Base-by-base conservation (phyloP, 1,140 invertebrate species). In the Sitophilus oryzae region DNA sequence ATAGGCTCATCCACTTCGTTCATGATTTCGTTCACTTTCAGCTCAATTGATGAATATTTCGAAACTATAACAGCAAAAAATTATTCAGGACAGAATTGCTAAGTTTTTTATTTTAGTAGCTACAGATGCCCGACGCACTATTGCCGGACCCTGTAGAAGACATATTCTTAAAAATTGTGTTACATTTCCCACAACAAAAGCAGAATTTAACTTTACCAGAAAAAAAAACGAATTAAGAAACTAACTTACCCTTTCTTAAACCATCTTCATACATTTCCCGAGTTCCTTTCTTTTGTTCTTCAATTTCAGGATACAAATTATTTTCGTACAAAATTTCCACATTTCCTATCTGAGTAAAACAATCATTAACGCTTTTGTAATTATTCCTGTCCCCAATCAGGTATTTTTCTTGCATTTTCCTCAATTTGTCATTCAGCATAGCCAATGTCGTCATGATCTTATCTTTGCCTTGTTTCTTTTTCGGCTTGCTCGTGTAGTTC, bases 351-450 rank as follows among this genome's bases (percentile, higher is more conserved):
- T 56, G 54, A 14, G 54, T 60, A 14, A 48, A 57, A 21, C 52
- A 48, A 40, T 62, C 57, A 11, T 59, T 56, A 11, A 59, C 57
- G 23, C 41, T 56, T 25, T 52, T 61, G 23, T 63, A 65, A 6
- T 41, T 36, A 37, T 47, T 44, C 43, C 46, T 55, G 2, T 51
- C 47, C 19, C 56, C 46, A 23, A 43, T 64, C 4, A 61, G 61
- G 38, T 63, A 63, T 44, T 66, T 65, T 44, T 66, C 40, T 11
- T 44, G 40, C 41, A 56, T 50, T 37, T 44, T 42, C 20, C 50
- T 2, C 8, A 56, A 19, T 38, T 44, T 56, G 9, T 56, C 54
- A 23, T 50, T 50, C n/a, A 56, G 47, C 25, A 22, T 23, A 6
- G 23, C 20, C 3, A 56, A 23, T 10, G 40, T 22, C 21, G 21